These are phyloP conservation scores for Aleadryas rufinucha DNA, from an alignment of 2,113 vertebrate genomes.

Conservation along the genomic window DNA sequence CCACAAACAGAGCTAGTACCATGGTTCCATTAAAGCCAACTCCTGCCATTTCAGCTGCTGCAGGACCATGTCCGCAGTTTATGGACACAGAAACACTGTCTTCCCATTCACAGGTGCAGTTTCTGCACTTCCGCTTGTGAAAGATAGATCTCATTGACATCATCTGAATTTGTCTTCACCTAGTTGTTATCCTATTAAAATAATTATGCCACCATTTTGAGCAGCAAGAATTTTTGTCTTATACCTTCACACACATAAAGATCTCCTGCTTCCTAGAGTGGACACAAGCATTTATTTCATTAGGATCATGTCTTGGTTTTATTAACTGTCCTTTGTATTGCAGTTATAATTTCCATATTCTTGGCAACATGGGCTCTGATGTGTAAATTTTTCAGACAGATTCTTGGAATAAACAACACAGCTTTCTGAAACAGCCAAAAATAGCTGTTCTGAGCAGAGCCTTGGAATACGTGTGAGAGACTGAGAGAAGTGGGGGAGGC, in stretches of 20 bases:
- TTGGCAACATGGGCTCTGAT: background rate
- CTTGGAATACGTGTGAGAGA: background rate
- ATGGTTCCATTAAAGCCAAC: background rate
- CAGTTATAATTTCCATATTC: background rate
- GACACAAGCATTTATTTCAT: background rate
- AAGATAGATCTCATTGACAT: background rate
- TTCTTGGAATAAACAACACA: slow-evolving; percentile 9
- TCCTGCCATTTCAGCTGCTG: background rate
- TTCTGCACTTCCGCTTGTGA: background rate
- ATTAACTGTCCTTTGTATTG: background rate
- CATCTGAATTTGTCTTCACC: background rate
- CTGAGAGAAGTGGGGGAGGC: background rate
- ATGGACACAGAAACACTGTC: background rate
- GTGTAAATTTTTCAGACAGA: background rate
- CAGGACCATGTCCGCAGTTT: background rate
- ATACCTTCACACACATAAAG: background rate
- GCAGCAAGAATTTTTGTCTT: background rate
- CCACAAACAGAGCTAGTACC: background rate
- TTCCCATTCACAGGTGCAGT: background rate
- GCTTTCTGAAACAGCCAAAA: background rate
- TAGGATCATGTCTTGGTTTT: background rate
- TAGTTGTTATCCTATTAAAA: background rate
- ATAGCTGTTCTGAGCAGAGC: background rate
- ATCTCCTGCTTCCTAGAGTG: background rate
- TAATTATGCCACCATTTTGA: background rate